Conservation (phyloP, 2,113 vertebrate species). For the Urocitellus parryii region DNA sequence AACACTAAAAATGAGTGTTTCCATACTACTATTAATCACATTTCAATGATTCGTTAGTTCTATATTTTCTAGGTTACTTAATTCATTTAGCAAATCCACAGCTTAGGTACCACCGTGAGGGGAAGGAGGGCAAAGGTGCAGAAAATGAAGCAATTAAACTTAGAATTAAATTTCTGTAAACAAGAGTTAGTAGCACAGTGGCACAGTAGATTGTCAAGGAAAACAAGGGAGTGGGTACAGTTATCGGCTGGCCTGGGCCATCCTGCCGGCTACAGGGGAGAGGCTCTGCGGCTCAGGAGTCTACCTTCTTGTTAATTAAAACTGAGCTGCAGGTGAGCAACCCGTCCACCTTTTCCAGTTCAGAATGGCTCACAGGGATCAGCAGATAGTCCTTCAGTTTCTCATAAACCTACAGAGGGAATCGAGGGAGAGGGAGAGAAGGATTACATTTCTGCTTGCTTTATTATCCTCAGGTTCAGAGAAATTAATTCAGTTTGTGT, state of each 20-base stretch:
- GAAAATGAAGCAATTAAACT: constrained; percentile 78
- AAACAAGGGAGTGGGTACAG: constrained; percentile 84
- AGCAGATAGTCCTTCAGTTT: constrained; percentile 97
- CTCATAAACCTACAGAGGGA: constrained; percentile 92
- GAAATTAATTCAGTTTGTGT: neutral
- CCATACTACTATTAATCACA: constrained; percentile 73
- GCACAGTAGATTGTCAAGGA: constrained; percentile 88
- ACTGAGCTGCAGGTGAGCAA: constrained; percentile 94
- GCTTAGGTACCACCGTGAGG: constrained; percentile 83
- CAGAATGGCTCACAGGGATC: constrained; percentile 92
- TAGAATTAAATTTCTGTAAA: constrained; percentile 87
- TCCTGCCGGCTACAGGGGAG: constrained; percentile 82
- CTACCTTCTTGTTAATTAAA: constrained; percentile 93
- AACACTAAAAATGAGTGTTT: constrained; percentile 80
- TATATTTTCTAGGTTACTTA: constrained; percentile 80
- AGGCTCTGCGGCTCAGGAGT: constrained; percentile 88
- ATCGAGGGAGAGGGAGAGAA: constrained; percentile 34
- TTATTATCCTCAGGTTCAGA: neutral
- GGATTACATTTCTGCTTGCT: neutral
- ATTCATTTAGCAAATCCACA: constrained; percentile 81
- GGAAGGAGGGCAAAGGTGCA: neutral
- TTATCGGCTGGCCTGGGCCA: constrained; percentile 81
- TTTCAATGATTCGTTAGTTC: constrained; percentile 81
- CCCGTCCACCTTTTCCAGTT: constrained; percentile 95
- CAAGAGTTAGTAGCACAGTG: constrained; percentile 89